Conservation (phyloP, 2,113 vertebrate genomes). For the Malurus elegans region DNA sequence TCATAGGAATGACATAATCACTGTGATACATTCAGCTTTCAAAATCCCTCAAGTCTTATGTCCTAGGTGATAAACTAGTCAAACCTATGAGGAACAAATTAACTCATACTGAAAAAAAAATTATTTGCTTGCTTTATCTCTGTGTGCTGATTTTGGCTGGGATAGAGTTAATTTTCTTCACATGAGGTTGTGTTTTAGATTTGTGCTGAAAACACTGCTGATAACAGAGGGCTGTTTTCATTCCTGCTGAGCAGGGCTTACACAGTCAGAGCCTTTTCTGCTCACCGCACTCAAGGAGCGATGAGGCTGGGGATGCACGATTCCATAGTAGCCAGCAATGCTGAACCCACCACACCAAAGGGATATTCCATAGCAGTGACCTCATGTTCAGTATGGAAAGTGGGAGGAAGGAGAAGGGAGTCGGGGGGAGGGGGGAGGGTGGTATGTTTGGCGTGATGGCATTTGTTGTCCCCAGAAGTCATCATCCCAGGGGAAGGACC, state of each 20-base stretch:
- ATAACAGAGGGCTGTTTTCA: fast-evolving
- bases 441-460: not conserved
- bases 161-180: not conserved
- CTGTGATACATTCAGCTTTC: not conserved
- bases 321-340: not conserved
- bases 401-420: not conserved
- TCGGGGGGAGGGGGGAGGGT: too few relatives aligned
- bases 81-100: not conserved
- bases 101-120: not conserved
- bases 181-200: not conserved
- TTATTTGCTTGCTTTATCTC: not conserved
- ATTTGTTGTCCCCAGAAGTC: not conserved
- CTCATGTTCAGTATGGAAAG: not conserved
- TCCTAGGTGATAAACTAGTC: not conserved
- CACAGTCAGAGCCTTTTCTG: not conserved
- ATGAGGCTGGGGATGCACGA: too few relatives aligned
- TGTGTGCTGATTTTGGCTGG: not conserved
- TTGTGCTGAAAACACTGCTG: not conserved
- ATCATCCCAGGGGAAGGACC: not conserved
- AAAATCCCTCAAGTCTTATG: not conserved
- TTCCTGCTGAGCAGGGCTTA: not conserved
- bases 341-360: not conserved
- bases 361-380: not conserved
- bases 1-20: not conserved
- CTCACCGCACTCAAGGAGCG: fast-evolving